Evolutionary conservation across 2,113 vertebrate genomes (phyloP).

Genomic region (Tachuris rubrigastra): DNA sequence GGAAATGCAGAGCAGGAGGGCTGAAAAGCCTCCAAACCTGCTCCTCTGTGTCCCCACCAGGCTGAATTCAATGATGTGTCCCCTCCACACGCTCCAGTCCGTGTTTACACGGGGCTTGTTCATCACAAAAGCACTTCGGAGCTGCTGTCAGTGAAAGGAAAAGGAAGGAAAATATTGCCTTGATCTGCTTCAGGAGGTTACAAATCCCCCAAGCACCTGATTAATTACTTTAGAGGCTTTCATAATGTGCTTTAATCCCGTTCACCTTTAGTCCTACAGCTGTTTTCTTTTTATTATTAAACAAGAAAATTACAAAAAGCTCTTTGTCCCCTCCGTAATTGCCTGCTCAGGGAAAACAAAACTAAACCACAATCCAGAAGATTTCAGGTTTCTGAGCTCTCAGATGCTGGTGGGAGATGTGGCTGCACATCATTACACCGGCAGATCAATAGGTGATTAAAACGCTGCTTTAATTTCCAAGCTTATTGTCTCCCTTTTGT

Average conservation of each 20-base stretch:
- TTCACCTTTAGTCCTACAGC: not conserved
- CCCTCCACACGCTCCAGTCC: rapidly evolving
- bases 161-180: not conserved
- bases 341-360: not conserved
- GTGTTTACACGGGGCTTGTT: not conserved
- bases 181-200: not conserved
- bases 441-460: not conserved
- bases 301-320: not conserved
- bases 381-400: not conserved
- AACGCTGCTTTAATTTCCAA: not conserved
- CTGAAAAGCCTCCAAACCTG: not conserved
- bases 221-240: not conserved
- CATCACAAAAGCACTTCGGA: not conserved
- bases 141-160: not conserved
- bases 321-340: not conserved
- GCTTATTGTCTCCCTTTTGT: not conserved
- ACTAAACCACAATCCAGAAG: not conserved
- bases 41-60: not conserved
- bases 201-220: not conserved
- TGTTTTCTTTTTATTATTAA: not conserved
- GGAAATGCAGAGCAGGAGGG: not conserved
- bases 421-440: not conserved
- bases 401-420: not conserved
- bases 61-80: not conserved
- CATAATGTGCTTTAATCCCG: not conserved